Evolutionary conservation across 2,113 vertebrate genomes (phyloP).

Genomic region (Narcine bancroftii): DNA sequence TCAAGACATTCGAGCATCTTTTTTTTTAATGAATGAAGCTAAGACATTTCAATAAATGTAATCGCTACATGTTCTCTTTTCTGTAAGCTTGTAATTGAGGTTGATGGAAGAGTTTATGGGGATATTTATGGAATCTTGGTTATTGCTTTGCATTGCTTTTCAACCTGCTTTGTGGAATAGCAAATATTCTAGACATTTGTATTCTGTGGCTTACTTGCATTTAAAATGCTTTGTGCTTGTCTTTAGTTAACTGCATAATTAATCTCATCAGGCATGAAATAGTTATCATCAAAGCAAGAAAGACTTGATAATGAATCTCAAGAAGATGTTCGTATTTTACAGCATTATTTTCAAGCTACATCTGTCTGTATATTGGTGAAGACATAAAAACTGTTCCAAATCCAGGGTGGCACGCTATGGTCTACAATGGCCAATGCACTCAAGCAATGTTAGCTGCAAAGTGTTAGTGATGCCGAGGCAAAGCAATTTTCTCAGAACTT

Average conservation of each 20-base stretch:
- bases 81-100: neutral
- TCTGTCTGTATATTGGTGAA: neutral
- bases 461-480: neutral
- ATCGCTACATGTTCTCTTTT: neutral
- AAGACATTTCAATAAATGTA: neutral
- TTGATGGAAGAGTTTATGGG: neutral
- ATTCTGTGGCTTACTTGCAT: neutral
- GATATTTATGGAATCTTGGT: neutral
- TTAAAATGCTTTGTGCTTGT: neutral
- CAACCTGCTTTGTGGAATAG: neutral
- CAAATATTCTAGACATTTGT: neutral
- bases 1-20: neutral
- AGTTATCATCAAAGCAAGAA: constrained; percentile 19
- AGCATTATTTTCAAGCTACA: neutral
- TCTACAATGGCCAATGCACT: neutral
- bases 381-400: neutral
- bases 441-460: neutral
- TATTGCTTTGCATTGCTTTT: neutral
- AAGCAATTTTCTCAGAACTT: neutral
- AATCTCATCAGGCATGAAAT: constrained; percentile 21
- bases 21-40: neutral
- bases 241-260: neutral
- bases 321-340: neutral
- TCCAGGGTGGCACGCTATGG: neutral
- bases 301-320: constrained; percentile 22